A percentile compares a stretch with the other conserved stretches of the same genome.
Evolutionary conservation across 2,113 vertebrate species (phyloP).

Genomic region (Gymnorhina tibicen): DNA sequence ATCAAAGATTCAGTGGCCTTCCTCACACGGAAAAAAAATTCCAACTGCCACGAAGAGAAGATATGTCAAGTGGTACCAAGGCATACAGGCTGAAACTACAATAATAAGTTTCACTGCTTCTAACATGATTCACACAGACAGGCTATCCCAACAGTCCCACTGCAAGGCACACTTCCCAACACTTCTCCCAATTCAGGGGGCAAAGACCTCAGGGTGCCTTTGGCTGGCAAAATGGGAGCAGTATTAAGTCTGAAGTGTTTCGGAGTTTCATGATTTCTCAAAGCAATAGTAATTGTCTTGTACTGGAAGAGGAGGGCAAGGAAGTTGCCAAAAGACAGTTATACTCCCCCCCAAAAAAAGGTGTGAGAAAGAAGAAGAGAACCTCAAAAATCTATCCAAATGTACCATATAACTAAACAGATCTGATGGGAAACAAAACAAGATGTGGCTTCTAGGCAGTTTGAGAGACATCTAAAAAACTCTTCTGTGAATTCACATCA

Average conservation of each 20-base stretch:
- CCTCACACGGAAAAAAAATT: neutral
- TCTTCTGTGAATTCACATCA: neutral
- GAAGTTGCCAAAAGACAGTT: neutral
- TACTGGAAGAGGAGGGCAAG: neutral
- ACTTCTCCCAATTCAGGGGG: neutral
- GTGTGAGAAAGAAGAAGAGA: neutral
- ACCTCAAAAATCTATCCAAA: neutral
- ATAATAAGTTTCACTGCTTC: neutral
- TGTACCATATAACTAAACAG: neutral
- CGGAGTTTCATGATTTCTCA: neutral
- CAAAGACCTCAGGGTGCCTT: neutral
- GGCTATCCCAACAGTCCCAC: accelerated
- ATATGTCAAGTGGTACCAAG: neutral
- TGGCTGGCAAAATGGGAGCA: neutral
- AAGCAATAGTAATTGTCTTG: neutral
- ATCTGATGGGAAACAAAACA: neutral
- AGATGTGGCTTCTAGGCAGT: neutral
- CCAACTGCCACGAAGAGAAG: neutral
- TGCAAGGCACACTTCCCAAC: neutral
- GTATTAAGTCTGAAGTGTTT: neutral
- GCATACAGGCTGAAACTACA: neutral
- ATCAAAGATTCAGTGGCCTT: neutral
- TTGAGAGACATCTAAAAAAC: neutral
- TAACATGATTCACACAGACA: neutral
- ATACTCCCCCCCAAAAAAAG: neutral